Evolutionary conservation across 2,888 invertebrate species (phyloP).

Genomic region (Mantis religiosa): DNA sequence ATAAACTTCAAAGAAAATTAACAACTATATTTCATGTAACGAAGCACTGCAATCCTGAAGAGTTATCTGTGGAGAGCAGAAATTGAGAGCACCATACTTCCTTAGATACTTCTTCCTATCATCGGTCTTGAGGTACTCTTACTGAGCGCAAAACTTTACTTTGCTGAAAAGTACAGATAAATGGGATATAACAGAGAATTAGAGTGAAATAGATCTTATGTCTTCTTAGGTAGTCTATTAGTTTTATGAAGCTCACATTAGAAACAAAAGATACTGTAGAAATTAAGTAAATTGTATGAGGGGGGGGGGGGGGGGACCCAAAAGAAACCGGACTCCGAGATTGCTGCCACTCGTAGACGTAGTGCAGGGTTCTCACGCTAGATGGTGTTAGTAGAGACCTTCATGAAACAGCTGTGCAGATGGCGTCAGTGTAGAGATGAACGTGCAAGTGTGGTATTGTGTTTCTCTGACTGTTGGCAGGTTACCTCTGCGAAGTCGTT

Average conservation of each 20-base stretch:
- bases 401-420: no score
- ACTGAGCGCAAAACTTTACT: slow-evolving; percentile 72
- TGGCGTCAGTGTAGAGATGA: no score
- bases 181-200: neutral
- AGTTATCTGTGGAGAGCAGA: neutral
- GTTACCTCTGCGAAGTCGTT: no score
- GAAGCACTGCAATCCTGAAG: neutral
- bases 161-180: slow-evolving; percentile 54
- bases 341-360: no score
- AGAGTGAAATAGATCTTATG: neutral
- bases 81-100: slow-evolving; percentile 1
- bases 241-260: neutral
- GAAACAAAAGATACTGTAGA: neutral
- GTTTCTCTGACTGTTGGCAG: no score
- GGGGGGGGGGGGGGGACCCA: no score
- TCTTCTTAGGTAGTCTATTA: neutral
- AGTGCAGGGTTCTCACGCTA: no score
- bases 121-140: slow-evolving; percentile 70
- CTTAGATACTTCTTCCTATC: neutral
- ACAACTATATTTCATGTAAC: neutral
- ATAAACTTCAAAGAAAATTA: neutral
- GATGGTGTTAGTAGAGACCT: no score
- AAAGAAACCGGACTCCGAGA: no score
- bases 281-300: neutral
- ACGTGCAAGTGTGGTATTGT: no score